A percentile compares a stretch with the other conserved stretches of the same genome.
Conservation (phyloP, 2,113 vertebrate genomes). For the Corydoras sp. region DNA sequence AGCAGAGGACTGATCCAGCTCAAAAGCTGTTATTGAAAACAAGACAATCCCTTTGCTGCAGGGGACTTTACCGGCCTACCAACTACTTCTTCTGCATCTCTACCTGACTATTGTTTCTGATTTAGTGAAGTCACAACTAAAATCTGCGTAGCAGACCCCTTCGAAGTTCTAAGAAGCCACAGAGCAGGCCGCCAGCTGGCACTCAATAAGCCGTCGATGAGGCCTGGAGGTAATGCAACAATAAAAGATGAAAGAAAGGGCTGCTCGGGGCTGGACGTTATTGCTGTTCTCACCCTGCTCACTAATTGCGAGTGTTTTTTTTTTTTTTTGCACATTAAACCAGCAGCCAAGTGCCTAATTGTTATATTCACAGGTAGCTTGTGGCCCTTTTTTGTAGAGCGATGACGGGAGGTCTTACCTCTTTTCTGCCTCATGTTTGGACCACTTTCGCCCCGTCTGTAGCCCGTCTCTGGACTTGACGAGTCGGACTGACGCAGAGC, state of each 20-base stretch:
- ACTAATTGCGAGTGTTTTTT: neutral
- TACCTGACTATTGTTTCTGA: too few relatives aligned
- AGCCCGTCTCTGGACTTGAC: slow-evolving; percentile 72
- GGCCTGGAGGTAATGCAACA: slow-evolving; percentile 11
- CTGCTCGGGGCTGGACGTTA: neutral
- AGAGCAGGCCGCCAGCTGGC: neutral
- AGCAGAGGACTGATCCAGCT: too few relatives aligned
- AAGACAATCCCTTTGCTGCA: too few relatives aligned
- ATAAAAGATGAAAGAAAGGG: slow-evolving; percentile 7
- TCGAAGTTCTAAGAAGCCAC: slow-evolving; percentile 1
- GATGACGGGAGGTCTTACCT: slow-evolving; percentile 63
- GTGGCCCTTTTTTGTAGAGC: neutral
- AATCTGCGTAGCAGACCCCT: too few relatives aligned
- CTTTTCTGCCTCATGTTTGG: slow-evolving; percentile 75
- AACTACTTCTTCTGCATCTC: too few relatives aligned
- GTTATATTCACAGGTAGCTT: neutral
- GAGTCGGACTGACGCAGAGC: slow-evolving; percentile 71
- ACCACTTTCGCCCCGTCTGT: slow-evolving; percentile 71
- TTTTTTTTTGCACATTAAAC: neutral
- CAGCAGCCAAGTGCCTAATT: slow-evolving; percentile 3
- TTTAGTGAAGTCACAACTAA: too few relatives aligned
- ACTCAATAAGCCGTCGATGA: slow-evolving; percentile 6
- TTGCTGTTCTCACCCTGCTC: neutral
- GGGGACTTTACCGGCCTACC: too few relatives aligned
- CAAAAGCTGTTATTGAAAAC: too few relatives aligned